phyloP scores from a whole-genome alignment of 2,113 vertebrate genomes.

The Myotis yumanensis region DNA sequence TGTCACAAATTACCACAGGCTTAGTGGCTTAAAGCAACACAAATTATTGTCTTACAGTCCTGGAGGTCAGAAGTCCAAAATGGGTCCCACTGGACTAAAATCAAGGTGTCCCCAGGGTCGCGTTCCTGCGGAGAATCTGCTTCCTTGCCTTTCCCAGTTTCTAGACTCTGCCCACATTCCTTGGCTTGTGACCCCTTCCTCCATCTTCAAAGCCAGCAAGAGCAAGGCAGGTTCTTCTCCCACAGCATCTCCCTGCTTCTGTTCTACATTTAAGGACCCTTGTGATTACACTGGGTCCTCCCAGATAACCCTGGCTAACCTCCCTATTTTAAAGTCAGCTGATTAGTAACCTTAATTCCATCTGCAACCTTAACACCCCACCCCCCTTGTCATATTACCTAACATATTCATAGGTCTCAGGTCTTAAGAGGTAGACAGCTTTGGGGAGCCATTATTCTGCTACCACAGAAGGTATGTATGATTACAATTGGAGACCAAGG shows the following conservation, averaged over 20 bases:
- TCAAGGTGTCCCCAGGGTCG: not conserved
- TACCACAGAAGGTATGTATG: not conserved
- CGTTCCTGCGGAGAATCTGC: rapidly evolving
- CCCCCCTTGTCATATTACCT: not conserved
- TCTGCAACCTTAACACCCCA: not conserved
- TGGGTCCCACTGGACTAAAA: not conserved
- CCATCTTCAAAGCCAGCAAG: not conserved
- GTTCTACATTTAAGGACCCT: not conserved
- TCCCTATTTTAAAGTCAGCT: not conserved
- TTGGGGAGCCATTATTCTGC: not conserved
- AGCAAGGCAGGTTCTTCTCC: not conserved
- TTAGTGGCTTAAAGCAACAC: not conserved
- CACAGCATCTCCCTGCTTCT: not conserved
- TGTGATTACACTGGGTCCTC: not conserved
- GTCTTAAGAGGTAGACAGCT: not conserved
- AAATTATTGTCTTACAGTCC: not conserved
- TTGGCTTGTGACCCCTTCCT: not conserved
- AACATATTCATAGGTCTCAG: not conserved
- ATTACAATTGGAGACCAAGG: not conserved
- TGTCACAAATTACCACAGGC: not conserved
- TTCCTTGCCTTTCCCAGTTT: not conserved
- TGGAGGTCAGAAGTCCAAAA: not conserved
- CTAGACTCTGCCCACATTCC: not conserved
- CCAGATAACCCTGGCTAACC: not conserved
- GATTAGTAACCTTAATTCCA: not conserved